These are phyloP conservation scores for Falcunculus frontatus DNA, from an alignment of 2,113 vertebrate genomes.

Conservation along the genomic window DNA sequence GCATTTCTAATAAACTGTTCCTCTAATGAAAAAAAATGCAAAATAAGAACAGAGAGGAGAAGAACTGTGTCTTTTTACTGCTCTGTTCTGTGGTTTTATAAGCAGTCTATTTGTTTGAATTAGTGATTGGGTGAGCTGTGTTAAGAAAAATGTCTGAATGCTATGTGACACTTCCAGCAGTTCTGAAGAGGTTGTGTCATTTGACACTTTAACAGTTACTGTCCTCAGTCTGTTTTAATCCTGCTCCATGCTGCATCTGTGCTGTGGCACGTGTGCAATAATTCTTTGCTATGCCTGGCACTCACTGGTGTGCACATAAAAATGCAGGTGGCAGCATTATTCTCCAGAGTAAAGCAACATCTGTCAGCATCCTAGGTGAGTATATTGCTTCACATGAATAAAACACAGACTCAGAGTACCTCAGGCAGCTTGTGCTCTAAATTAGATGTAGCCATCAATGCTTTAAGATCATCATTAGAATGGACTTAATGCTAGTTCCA, in stretches of 20 bases:
- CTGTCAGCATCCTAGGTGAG: background rate
- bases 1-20: background rate
- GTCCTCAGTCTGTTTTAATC: background rate
- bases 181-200: background rate
- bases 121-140: background rate
- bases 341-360: constrained; percentile 5
- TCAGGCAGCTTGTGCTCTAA: background rate
- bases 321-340: constrained; percentile 8
- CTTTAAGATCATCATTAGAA: background rate
- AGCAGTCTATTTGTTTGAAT: background rate
- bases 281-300: background rate
- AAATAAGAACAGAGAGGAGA: background rate
- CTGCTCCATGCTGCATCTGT: background rate
- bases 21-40: background rate
- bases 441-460: background rate
- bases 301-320: background rate
- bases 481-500: background rate
- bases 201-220: background rate
- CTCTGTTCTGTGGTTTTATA: background rate
- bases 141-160: background rate
- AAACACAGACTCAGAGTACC: background rate
- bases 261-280: background rate
- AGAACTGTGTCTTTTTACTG: background rate
- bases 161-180: background rate
- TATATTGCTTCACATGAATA: background rate